Percentiles rank a stretch among this genome's conserved stretches.
phyloP scores from a whole-genome alignment of 2,797 vertebrate species.

The Pteronotus mesoamericanus region DNA sequence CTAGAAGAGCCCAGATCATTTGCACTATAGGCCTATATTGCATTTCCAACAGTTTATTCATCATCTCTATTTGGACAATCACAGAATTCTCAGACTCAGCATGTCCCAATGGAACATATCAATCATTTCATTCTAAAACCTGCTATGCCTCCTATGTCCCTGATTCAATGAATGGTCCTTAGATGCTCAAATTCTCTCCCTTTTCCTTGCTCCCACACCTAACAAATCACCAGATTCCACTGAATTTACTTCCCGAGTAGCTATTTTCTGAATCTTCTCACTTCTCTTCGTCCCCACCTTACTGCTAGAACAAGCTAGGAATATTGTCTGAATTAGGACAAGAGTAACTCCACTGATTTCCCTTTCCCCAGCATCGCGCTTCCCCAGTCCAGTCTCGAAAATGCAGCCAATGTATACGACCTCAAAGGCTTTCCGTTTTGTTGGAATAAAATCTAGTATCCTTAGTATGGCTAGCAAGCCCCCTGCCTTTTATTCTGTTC shows the following conservation, averaged over 20 bases:
- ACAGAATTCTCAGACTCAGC: background rate
- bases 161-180: background rate
- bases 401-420: background rate
- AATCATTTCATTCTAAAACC: background rate
- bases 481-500: background rate
- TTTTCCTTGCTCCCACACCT: background rate
- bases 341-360: background rate
- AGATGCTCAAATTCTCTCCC: background rate
- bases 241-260: background rate
- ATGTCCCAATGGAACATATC: background rate
- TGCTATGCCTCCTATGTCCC: background rate
- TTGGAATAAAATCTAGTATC: background rate
- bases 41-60: background rate
- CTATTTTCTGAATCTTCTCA: background rate
- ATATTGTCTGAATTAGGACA: background rate
- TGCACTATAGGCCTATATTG: background rate
- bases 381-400: background rate
- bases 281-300: background rate
- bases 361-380: background rate
- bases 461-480: background rate
- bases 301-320: background rate
- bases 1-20: background rate
- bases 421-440: background rate
- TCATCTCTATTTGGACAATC: background rate
- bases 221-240: background rate